Evolutionary conservation across 2,888 invertebrate genomes (phyloP).

Genomic region (Petrophora chlorosata): DNA sequence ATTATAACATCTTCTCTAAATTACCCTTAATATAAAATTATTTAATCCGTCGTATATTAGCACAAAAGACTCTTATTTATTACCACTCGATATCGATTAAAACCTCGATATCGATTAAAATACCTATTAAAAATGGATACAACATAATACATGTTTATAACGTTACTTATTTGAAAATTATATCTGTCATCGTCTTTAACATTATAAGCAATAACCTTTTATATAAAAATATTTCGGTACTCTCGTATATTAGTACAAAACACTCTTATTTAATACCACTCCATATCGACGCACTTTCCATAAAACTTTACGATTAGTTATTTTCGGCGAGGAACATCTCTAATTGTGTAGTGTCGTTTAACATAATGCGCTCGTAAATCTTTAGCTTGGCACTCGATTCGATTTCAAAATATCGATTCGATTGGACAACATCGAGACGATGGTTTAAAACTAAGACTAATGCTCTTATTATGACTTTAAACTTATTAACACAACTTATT

Average conservation of each 20-base stretch:
- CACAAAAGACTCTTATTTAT: no score
- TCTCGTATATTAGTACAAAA: conserved; percentile 25
- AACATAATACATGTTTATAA: no score
- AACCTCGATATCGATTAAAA: no score
- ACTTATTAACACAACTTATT: no score
- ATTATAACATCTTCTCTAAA: no score
- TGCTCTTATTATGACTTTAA: no score
- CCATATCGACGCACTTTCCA: conserved; percentile 54
- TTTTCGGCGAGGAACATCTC: conserved; percentile 62
- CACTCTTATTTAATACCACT: conserved; percentile 31
- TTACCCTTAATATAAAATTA: no score
- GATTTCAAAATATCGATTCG: conserved; percentile 46
- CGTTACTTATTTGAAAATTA: background rate
- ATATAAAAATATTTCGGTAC: no score
- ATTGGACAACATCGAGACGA: background rate
- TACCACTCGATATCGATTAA: no score
- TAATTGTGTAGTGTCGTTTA: conserved; percentile 69
- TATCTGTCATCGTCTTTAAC: conserved; percentile 7
- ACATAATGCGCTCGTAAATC: conserved; percentile 68
- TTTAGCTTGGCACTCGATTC: conserved; percentile 45
- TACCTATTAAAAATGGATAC: no score
- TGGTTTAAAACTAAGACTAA: no score
- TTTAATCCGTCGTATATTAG: no score
- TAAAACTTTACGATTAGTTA: conserved; percentile 66
- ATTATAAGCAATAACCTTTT: conserved; percentile 26